Conservation (phyloP, 2,888 invertebrate genomes). For the Onthophagus sagittarius region DNA sequence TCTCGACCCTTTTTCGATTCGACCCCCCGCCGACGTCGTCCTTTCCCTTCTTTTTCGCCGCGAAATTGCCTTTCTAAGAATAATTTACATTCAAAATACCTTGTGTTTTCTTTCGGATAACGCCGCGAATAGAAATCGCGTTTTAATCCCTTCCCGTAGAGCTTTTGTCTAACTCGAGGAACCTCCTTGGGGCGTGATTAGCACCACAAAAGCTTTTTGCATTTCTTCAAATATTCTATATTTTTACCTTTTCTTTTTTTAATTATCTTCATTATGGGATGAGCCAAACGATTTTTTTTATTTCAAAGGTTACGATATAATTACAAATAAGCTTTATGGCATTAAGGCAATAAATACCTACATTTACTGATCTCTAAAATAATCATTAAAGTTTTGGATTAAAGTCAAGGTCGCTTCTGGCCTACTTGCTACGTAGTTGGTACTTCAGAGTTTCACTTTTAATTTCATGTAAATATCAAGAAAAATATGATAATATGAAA, state of each 20-base stretch:
- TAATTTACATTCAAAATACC: background rate
- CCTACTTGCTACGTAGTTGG: too few relatives aligned
- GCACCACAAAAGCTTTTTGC: background rate
- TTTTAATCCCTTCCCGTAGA: background rate
- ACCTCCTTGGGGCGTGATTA: background rate
- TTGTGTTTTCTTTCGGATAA: background rate
- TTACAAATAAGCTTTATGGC: background rate
- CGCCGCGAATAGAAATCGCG: background rate
- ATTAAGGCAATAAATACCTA: too few relatives aligned
- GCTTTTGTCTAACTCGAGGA: background rate
- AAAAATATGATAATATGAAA: too few relatives aligned
- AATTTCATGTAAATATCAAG: too few relatives aligned
- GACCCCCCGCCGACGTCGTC: background rate
- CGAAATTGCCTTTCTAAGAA: background rate
- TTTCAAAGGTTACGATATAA: background rate
- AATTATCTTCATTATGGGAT: background rate
- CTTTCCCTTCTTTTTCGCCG: conserved; percentile 1
- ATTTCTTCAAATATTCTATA: background rate
- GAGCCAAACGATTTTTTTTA: too few relatives aligned
- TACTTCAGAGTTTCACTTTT: too few relatives aligned
- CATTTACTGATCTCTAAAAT: too few relatives aligned
- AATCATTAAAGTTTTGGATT: too few relatives aligned
- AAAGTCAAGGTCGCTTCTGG: too few relatives aligned
- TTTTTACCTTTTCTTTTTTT: background rate
- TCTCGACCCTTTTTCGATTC: conserved; percentile 5